Conservation (phyloP, 1,140 invertebrate species). For the Lasaia peninsularis region DNA sequence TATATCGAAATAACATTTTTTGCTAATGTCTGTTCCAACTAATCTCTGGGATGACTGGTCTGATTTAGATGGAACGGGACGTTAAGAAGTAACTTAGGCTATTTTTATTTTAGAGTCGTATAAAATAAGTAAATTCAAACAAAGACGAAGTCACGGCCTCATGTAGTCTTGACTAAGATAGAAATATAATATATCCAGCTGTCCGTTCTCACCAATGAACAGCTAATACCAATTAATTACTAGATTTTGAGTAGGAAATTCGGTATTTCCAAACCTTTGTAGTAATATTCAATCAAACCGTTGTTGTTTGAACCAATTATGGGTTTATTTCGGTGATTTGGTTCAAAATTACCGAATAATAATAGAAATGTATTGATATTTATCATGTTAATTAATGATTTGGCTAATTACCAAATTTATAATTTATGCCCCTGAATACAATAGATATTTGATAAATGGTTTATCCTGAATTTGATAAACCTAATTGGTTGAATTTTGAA, state of each 20-base stretch:
- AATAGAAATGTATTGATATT: conserved; percentile 10
- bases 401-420: conserved; percentile 11
- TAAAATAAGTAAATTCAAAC: too few species aligned
- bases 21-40: too few species aligned
- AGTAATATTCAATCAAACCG: background rate
- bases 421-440: background rate
- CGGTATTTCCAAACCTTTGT: background rate
- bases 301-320: background rate
- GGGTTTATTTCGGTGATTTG: conserved; percentile 1
- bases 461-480: background rate
- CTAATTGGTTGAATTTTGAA: background rate
- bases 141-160: too few species aligned
- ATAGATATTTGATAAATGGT: background rate
- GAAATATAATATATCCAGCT: too few species aligned
- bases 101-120: too few species aligned
- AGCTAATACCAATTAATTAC: background rate
- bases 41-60: too few species aligned
- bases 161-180: too few species aligned
- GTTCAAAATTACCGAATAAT: conserved; percentile 2
- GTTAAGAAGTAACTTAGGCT: too few species aligned
- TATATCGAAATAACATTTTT: too few species aligned
- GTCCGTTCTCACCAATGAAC: background rate
- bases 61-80: too few species aligned
- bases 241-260: background rate
- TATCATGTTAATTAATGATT: conserved; percentile 8